phyloP scores from a whole-genome alignment of 2,888 invertebrate genomes.

The Apantesis nais region DNA sequence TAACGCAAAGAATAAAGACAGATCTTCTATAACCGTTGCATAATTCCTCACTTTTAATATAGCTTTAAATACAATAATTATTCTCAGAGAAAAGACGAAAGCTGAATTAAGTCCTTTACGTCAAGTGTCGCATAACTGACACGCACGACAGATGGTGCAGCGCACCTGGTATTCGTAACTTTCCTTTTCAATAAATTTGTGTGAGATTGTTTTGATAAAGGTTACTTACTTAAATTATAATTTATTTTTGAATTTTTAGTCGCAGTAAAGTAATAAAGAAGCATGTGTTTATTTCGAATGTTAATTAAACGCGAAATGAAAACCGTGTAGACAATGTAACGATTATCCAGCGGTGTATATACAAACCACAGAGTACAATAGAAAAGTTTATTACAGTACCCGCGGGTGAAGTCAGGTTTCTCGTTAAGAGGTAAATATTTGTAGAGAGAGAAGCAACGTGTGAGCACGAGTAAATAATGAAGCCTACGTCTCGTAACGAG shows the following conservation, averaged over 20 bases:
- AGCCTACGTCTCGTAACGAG: conserved; percentile 76
- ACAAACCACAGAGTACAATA: conserved; percentile 69
- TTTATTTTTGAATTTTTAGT: conserved; percentile 47
- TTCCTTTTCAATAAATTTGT: conserved; percentile 72
- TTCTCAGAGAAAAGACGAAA: conserved; percentile 60
- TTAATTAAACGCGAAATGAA: conserved; percentile 63
- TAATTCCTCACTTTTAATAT: conserved; percentile 50
- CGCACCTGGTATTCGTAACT: conserved; percentile 68
- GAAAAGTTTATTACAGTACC: conserved; percentile 79
- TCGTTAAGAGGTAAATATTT: conserved; percentile 82
- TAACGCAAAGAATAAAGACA: conserved; percentile 39
- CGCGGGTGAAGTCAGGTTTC: conserved; percentile 78
- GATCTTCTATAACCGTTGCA: conserved; percentile 41
- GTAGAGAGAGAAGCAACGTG: conserved; percentile 71
- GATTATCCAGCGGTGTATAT: conserved; percentile 53
- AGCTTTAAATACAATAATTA: conserved; percentile 56
- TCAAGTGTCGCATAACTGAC: conserved; percentile 16
- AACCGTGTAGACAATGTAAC: conserved; percentile 47
- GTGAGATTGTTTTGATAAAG: conserved; percentile 47
- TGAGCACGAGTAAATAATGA: conserved; percentile 79
- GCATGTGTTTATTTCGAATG: conserved; percentile 41
- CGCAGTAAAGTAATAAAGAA: conserved; percentile 34
- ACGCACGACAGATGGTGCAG: conserved; percentile 60
- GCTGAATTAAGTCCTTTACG: conserved; percentile 43
- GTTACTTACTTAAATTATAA: conserved; percentile 52